Base-by-base conservation (phyloP, 2,888 invertebrate species). In the Drosophila gaucha region DNA sequence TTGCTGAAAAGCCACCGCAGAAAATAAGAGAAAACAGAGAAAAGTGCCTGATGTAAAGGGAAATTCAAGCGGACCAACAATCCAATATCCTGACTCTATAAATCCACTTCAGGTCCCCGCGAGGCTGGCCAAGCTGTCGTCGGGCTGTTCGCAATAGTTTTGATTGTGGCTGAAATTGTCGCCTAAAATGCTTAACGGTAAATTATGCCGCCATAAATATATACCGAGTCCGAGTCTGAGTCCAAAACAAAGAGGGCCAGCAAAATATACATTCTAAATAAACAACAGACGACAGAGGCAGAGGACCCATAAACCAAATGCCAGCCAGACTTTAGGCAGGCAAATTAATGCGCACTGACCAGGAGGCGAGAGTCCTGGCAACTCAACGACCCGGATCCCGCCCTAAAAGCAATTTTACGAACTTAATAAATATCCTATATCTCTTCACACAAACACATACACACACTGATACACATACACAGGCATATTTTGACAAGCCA, bases 401-500 rank as follows among this genome's bases (percentile, higher is more conserved):
- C 39, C 47, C 50, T 39, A 68, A 69, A 59, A 70, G 59, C 67
- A 84, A 84, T 86, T 86, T 84, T 79, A 77, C 80, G 82, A 74
- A 84, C 86, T 86, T 86, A 85, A 86, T 84, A 84, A 84, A 84
- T 84, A 84, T 79, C 71, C 85, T 84, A 86, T 84, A 86, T 84
- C 84, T 84, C 84, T 84, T 67, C 44, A 71, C 41, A 72, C 62
- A 67, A 44, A 70, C 57, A 46, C 28, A 50, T 22, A 58, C 5
- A 47, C 38, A 31, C 26, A 52, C n/a, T n/a, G n/a, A n/a, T n/a
- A n/a, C 9, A 38, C 9, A 46, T 20, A 35, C 6, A 31, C 26
- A 52, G 33, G 26, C 47, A 65, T 63, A 55, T 78, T 86, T 83
- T 80, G 86, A 80, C 86, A 86, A 67, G 76, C 76, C 71, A 51